phyloP scores from a whole-genome alignment of 2,888 invertebrate genomes.

The Conus canariensis region DNA sequence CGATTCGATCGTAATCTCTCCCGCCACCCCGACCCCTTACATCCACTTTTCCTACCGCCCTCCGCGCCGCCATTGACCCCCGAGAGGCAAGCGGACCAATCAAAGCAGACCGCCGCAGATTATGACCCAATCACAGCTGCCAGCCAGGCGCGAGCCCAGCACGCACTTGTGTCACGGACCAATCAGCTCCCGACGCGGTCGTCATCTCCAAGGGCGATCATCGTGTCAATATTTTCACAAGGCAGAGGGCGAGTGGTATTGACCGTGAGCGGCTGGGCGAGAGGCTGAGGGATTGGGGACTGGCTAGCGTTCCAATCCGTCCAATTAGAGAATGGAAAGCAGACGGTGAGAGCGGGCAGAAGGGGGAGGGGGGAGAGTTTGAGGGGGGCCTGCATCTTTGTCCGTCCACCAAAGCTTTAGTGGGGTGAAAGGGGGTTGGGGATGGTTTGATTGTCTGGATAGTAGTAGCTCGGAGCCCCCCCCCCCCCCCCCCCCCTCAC shows the following conservation, averaged over 20 bases:
- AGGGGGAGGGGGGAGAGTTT: not conserved
- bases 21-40: not conserved
- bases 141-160: conserved; percentile 18
- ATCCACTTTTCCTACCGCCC: not conserved
- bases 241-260: not conserved
- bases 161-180: conserved; percentile 34
- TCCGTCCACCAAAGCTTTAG: not conserved
- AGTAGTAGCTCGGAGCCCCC: not conserved
- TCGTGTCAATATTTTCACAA: conserved; percentile 39
- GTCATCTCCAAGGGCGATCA: not conserved
- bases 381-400: not conserved
- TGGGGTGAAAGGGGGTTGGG: not conserved
- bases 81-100: conserved; percentile 1
- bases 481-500: not conserved
- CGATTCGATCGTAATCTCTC: conserved; percentile 4
- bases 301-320: conserved; percentile 25
- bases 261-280: not conserved
- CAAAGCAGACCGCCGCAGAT: not conserved
- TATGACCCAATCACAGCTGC: conserved; percentile 35
- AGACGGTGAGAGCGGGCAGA: not conserved
- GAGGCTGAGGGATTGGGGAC: not conserved
- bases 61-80: not conserved
- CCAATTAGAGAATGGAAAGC: conserved; percentile 33
- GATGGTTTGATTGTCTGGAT: not conserved
- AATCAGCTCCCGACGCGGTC: conserved; percentile 19